Conservation (phyloP, 1,140 invertebrate species). For the Microplitis demolitor region DNA sequence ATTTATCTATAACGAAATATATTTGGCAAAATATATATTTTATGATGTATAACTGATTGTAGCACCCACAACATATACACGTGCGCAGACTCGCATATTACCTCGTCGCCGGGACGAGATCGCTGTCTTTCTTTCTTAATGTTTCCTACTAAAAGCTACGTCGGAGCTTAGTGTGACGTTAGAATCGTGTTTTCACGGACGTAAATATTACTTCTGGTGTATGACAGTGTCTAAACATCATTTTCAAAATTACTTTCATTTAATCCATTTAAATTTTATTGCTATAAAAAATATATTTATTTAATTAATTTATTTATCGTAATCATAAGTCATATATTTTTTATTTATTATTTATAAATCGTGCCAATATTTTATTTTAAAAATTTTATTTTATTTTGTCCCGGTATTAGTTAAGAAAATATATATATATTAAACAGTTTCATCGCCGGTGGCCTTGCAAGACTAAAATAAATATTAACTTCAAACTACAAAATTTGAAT, state of each 20-base stretch:
- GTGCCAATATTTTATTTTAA: too few relatives aligned
- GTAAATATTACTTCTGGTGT: slow-evolving; percentile 34
- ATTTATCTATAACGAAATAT: not conserved
- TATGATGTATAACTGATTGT: not conserved
- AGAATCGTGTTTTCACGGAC: slow-evolving; percentile 52
- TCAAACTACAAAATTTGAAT: not conserved
- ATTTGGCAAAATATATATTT: not conserved
- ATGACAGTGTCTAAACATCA: slow-evolving; percentile 15
- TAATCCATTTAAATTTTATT: too few relatives aligned
- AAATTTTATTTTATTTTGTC: too few relatives aligned
- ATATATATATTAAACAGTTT: not conserved
- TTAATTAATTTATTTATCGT: too few relatives aligned
- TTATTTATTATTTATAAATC: too few relatives aligned
- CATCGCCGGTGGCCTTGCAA: slow-evolving; percentile 13
- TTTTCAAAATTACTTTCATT: not conserved
- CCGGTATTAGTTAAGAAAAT: slow-evolving; percentile 1
- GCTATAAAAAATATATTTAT: too few relatives aligned
- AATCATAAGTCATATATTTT: too few relatives aligned
- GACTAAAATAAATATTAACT: slow-evolving; percentile 23
- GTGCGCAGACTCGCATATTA: slow-evolving; percentile 8
- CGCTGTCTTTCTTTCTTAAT: slow-evolving; percentile 35
- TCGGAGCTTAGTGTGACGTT: slow-evolving; percentile 49
- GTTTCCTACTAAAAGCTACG: slow-evolving; percentile 38
- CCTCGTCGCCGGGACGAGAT: not conserved
- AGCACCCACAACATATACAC: not conserved